phyloP scores from a whole-genome alignment of 2,888 invertebrate species.

The Saturnia japonica region DNA sequence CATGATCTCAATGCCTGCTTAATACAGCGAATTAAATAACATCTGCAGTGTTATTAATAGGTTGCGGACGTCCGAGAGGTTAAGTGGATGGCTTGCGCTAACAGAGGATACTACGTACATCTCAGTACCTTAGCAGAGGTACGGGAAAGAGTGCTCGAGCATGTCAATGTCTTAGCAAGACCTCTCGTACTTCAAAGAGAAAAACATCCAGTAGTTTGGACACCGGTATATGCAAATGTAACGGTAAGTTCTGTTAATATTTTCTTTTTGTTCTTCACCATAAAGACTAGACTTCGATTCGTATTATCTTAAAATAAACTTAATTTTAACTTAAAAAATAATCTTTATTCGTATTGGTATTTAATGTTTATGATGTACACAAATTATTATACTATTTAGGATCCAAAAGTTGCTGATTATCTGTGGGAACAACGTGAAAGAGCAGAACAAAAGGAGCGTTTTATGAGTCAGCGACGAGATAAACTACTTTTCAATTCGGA shows the following conservation, averaged over 20 bases:
- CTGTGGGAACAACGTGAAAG: slow-evolving; percentile 93
- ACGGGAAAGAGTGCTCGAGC: slow-evolving; percentile 97
- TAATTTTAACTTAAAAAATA: neutral
- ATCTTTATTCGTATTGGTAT: neutral
- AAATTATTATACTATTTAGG: slow-evolving; percentile 65
- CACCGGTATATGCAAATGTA: slow-evolving; percentile 96
- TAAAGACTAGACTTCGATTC: neutral
- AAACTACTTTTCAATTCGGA: slow-evolving; percentile 83
- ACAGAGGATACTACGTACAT: slow-evolving; percentile 98
- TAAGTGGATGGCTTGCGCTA: slow-evolving; percentile 99
- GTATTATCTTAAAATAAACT: neutral
- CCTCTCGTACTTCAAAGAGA: slow-evolving; percentile 94
- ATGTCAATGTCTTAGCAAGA: slow-evolving; percentile 97
- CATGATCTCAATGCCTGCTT: neutral
- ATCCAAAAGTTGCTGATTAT: slow-evolving; percentile 95
- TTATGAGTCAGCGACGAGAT: slow-evolving; percentile 85
- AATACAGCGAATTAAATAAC: neutral
- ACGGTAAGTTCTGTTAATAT: slow-evolving; percentile 83
- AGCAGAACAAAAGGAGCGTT: slow-evolving; percentile 89
- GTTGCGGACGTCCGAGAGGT: slow-evolving; percentile 96
- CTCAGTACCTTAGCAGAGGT: slow-evolving; percentile 98
- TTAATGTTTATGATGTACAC: slow-evolving; percentile 5
- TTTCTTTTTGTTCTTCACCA: neutral
- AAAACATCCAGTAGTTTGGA: slow-evolving; percentile 97
- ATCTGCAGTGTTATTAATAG: slow-evolving; percentile 37